These are phyloP conservation scores for Aphelenchoides besseyi DNA, from an alignment of 1,140 invertebrate genomes.

Conservation along the genomic window DNA sequence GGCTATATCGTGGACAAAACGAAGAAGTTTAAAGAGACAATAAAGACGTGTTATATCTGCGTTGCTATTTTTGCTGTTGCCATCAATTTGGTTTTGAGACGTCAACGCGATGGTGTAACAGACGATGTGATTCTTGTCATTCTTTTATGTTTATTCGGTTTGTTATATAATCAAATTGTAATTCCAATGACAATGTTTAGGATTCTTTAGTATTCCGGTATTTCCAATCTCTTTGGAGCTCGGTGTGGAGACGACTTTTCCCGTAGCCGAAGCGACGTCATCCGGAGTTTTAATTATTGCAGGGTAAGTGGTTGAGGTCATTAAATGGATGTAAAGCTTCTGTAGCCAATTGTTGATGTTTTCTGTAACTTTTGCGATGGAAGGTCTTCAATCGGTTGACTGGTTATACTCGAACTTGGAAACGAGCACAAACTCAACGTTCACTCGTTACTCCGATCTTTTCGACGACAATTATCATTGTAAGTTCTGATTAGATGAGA, in stretches of 20 bases:
- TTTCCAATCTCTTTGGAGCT: conserved; percentile 48
- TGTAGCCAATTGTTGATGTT: conserved; percentile 43
- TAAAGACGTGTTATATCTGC: conserved; percentile 48
- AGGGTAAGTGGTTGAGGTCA: conserved; percentile 33
- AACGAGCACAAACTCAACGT: neutral
- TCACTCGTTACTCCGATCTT: neutral
- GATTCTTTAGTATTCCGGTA: conserved; percentile 51
- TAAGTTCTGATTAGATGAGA: conserved; percentile 20
- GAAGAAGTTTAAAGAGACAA: conserved; percentile 48
- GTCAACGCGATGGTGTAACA: neutral
- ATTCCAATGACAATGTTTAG: neutral
- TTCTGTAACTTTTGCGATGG: conserved; percentile 42
- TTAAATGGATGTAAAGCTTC: neutral
- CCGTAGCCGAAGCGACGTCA: conserved; percentile 49
- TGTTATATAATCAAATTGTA: neutral
- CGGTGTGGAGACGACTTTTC: conserved; percentile 52
- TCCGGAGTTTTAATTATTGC: conserved; percentile 49
- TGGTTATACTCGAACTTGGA: conserved; percentile 32
- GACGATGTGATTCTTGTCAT: conserved; percentile 34
- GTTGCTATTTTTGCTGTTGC: conserved; percentile 36
- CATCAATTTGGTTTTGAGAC: conserved; percentile 43
- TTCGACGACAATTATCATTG: conserved; percentile 40
- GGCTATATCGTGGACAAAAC: conserved; percentile 42
- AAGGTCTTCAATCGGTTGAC: conserved; percentile 34
- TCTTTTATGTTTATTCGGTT: conserved; percentile 33